phyloP scores from a whole-genome alignment of 2,888 invertebrate genomes.

The Sinodicranocentrus sp. region DNA sequence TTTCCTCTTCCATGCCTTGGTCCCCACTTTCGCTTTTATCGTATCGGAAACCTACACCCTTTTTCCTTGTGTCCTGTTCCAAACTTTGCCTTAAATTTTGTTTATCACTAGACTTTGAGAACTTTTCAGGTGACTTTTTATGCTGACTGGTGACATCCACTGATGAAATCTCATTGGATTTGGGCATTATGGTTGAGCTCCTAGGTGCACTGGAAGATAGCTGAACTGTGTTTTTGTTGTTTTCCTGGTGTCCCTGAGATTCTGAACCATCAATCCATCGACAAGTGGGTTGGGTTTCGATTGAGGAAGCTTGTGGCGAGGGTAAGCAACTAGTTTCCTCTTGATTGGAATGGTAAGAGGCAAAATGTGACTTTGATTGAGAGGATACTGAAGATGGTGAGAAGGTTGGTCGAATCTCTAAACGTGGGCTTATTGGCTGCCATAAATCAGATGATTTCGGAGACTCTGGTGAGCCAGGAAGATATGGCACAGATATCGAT shows the following conservation, averaged over 20 bases:
- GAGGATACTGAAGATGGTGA: slow-evolving; percentile 37
- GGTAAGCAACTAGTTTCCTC: too few relatives aligned
- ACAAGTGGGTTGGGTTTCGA: too few relatives aligned
- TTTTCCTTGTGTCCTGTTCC: slow-evolving; percentile 10
- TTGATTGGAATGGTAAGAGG: too few relatives aligned
- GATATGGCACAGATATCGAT: slow-evolving; percentile 44
- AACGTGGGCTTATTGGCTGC: slow-evolving; percentile 72
- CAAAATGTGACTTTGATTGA: too few relatives aligned
- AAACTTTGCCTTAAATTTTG: not conserved
- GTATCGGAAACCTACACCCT: slow-evolving; percentile 58
- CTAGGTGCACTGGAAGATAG: too few relatives aligned
- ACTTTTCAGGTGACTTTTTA: slow-evolving; percentile 6
- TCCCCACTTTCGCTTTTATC: slow-evolving; percentile 62
- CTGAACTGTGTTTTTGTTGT: too few relatives aligned
- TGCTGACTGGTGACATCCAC: too few relatives aligned
- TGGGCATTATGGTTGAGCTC: too few relatives aligned
- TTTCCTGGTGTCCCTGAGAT: too few relatives aligned
- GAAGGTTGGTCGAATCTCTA: slow-evolving; percentile 49
- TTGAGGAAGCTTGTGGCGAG: too few relatives aligned
- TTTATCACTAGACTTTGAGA: slow-evolving; percentile 45
- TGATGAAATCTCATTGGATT: too few relatives aligned
- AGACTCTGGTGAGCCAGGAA: slow-evolving; percentile 69
- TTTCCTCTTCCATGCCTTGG: slow-evolving; percentile 78
- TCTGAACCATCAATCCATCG: too few relatives aligned
- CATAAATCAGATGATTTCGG: slow-evolving; percentile 75